Evolutionary conservation across 2,888 invertebrate species (phyloP).

Genomic region (Zootermopsis nevadensis): DNA sequence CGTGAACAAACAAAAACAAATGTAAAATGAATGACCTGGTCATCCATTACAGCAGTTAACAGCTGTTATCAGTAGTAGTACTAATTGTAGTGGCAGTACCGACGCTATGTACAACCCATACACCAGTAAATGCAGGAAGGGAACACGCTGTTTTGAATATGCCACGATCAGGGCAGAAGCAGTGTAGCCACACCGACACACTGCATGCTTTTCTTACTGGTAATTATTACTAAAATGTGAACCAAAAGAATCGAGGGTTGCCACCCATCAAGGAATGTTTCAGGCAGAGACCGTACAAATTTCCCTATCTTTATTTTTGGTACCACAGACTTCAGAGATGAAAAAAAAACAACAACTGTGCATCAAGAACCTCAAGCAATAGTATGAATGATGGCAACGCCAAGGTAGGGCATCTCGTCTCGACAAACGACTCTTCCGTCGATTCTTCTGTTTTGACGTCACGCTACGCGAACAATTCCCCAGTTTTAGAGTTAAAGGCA

Average conservation of each 20-base stretch:
- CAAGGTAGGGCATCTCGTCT: too few species aligned
- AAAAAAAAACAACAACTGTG: too few species aligned
- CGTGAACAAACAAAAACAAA: background rate
- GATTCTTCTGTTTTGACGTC: too few species aligned
- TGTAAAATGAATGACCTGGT: background rate
- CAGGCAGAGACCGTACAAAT: background rate
- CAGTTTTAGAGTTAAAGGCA: too few species aligned
- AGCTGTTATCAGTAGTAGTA: slow-evolving; percentile 24
- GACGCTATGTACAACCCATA: slow-evolving; percentile 12
- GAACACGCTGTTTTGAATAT: background rate
- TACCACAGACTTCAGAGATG: too few species aligned
- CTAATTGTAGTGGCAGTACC: slow-evolving; percentile 27
- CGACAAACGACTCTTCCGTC: too few species aligned
- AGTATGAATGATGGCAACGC: too few species aligned
- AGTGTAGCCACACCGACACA: background rate
- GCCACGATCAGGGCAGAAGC: background rate
- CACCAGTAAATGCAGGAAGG: slow-evolving; percentile 19
- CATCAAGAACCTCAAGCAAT: too few species aligned
- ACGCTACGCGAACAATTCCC: too few species aligned
- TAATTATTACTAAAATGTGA: too few species aligned
- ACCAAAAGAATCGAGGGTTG: background rate
- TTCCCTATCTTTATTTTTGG: too few species aligned
- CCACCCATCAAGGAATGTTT: background rate
- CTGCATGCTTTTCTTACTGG: background rate
- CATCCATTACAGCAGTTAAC: background rate